Evolutionary conservation across 2,888 invertebrate genomes (phyloP).

Genomic region (Alsophila aescularia): DNA sequence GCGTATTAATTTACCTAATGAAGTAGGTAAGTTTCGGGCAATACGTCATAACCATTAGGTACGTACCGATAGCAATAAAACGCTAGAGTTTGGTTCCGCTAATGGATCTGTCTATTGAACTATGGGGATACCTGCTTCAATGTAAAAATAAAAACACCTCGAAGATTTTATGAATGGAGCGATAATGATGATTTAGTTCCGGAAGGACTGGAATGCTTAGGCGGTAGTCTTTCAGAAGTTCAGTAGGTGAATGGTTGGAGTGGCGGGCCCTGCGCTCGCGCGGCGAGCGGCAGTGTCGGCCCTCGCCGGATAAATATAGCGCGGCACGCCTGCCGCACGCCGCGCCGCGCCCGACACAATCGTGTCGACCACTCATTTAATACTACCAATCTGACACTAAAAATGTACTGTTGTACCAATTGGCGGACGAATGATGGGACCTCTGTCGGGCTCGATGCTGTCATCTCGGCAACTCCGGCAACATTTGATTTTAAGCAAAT

Average conservation of each 20-base stretch:
- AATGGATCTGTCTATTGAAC: not conserved
- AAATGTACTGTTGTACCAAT: constrained; percentile 32
- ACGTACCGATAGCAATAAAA: not conserved
- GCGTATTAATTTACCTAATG: not conserved
- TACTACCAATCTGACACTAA: constrained; percentile 45
- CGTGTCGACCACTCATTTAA: constrained; percentile 68
- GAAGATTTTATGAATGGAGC: constrained; percentile 32
- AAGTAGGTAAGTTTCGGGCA: not conserved
- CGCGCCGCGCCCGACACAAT: constrained; percentile 69
- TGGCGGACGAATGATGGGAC: not conserved
- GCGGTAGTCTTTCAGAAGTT: constrained; percentile 44
- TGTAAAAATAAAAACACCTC: constrained; percentile 22
- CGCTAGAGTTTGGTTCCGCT: not conserved
- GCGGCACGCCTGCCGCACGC: constrained; percentile 71
- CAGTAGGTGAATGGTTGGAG: constrained; percentile 65
- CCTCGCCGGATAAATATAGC: constrained; percentile 80
- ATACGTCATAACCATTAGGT: not conserved
- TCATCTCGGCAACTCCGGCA: not conserved
- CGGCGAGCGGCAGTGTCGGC: constrained; percentile 57
- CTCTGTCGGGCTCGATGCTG: not conserved
- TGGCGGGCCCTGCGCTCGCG: constrained; percentile 58
- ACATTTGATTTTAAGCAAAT: not conserved
- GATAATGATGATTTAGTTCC: constrained; percentile 31
- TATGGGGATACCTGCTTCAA: not conserved
- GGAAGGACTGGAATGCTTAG: constrained; percentile 26